phyloP scores from a whole-genome alignment of 2,888 invertebrate species.

The Caenorhabditis zanzibari region DNA sequence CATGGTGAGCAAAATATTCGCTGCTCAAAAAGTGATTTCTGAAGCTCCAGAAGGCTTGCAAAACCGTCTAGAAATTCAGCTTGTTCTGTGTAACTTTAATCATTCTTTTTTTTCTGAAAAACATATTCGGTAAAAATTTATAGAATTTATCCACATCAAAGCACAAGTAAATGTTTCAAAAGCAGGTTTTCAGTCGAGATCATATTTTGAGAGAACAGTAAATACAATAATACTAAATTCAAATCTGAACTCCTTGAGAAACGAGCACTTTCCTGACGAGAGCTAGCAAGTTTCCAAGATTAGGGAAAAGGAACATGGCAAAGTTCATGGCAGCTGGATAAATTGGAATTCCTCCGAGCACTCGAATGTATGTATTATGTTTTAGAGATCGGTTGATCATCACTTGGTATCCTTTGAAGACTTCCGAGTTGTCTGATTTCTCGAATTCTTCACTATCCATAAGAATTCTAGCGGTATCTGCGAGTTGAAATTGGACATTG shows the following conservation, averaged over 20 bases:
- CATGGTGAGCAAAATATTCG: no score
- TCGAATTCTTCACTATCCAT: conserved; percentile 51
- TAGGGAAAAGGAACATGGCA: conserved; percentile 38
- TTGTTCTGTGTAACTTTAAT: no score
- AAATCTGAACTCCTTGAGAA: conserved; percentile 15
- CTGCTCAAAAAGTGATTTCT: no score
- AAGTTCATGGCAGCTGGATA: conserved; percentile 38
- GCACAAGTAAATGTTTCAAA: not conserved
- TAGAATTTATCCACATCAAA: not conserved
- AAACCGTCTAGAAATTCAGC: no score
- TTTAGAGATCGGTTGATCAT: conserved; percentile 42
- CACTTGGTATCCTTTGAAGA: conserved; percentile 40
- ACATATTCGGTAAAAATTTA: no score
- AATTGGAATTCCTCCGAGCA: conserved; percentile 39
- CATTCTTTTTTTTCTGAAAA: no score
- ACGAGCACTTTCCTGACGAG: conserved; percentile 32
- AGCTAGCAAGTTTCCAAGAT: conserved; percentile 26
- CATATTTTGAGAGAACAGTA: not conserved
- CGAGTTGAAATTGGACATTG: conserved; percentile 34
- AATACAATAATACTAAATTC: not conserved
- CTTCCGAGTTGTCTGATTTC: conserved; percentile 9
- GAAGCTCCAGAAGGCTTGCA: no score
- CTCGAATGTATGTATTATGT: conserved; percentile 21
- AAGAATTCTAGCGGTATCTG: conserved; percentile 23
- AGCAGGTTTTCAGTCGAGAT: not conserved